A percentile compares a stretch with the other conserved stretches of the same genome.
Conservation (phyloP, 2,113 vertebrate species). For the Girardinichthys multiradiatus region DNA sequence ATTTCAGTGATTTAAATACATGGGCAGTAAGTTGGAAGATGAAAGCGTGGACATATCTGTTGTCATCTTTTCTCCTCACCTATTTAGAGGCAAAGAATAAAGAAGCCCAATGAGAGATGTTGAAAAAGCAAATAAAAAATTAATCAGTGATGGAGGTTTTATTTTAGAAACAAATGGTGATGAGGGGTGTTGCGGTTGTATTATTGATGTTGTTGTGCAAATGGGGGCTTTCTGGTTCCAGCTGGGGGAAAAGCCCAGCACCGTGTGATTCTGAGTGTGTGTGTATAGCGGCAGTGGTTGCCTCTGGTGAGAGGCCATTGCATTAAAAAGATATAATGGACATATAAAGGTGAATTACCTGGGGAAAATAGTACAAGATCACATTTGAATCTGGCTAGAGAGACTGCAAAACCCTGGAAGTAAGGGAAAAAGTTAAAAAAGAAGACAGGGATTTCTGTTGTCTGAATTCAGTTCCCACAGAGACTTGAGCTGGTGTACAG, state of each 20-base stretch:
- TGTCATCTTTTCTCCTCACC: slow-evolving; percentile 45
- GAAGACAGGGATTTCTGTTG: slow-evolving; percentile 11
- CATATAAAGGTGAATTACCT: slow-evolving; percentile 23
- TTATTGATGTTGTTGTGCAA: slow-evolving; percentile 75
- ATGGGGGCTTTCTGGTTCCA: slow-evolving; percentile 46
- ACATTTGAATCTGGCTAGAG: slow-evolving; percentile 28
- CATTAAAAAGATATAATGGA: slow-evolving; percentile 46
- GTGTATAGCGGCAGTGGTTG: slow-evolving; percentile 5
- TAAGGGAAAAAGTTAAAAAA: not conserved
- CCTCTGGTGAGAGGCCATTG: slow-evolving; percentile 40
- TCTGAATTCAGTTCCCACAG: slow-evolving; percentile 28
- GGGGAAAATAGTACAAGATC: slow-evolving; percentile 4
- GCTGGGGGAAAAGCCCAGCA: slow-evolving; percentile 39
- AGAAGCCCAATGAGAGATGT: slow-evolving; percentile 34
- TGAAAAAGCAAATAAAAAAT: slow-evolving; percentile 74
- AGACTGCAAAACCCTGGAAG: slow-evolving; percentile 4
- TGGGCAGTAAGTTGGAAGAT: slow-evolving; percentile 31
- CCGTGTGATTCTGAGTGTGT: slow-evolving; percentile 1
- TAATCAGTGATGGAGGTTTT: slow-evolving; percentile 70
- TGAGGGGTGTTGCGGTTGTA: slow-evolving; percentile 62
- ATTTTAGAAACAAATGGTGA: slow-evolving; percentile 69
- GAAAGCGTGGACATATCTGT: slow-evolving; percentile 18
- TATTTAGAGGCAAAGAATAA: slow-evolving; percentile 53
- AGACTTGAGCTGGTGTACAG: slow-evolving; percentile 24
- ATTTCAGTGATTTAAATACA: not conserved